Conservation (phyloP, 2,888 invertebrate species). For the Diploptera punctata region DNA sequence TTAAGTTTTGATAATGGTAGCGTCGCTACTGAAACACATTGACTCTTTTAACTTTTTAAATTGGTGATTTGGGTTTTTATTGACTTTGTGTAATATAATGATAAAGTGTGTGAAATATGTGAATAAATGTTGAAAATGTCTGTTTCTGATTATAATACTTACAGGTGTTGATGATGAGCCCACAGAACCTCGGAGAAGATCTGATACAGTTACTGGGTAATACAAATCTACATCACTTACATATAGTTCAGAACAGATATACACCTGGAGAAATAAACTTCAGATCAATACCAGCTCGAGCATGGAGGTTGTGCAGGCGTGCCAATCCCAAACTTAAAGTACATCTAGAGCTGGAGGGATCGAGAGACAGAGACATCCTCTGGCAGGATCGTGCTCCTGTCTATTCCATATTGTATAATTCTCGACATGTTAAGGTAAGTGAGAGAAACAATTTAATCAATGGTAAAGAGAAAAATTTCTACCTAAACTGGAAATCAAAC, state of each 20-base stretch:
- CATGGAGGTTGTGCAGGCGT: slow-evolving; percentile 61
- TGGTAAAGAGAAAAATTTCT: no score
- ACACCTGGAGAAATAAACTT: slow-evolving; percentile 60
- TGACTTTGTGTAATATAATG: no score
- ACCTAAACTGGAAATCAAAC: no score
- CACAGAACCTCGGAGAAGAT: slow-evolving; percentile 78
- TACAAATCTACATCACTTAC: slow-evolving; percentile 68
- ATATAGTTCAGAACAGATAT: slow-evolving; percentile 75
- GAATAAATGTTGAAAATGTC: no score
- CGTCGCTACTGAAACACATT: no score
- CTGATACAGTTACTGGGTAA: slow-evolving; percentile 70
- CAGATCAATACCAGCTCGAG: slow-evolving; percentile 45
- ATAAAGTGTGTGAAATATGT: no score
- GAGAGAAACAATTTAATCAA: no score
- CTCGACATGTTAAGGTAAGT: slow-evolving; percentile 64
- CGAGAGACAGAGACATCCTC: slow-evolving; percentile 64
- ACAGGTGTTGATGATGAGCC: slow-evolving; percentile 69
- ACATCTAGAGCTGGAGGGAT: slow-evolving; percentile 70
- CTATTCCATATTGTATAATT: slow-evolving; percentile 67
- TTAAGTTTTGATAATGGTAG: no score
- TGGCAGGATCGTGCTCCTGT: slow-evolving; percentile 76
- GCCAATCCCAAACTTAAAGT: slow-evolving; percentile 69
- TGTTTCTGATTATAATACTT: no score
- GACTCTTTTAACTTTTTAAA: no score
- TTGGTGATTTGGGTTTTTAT: no score